phyloP scores from a whole-genome alignment of 2,113 vertebrate species.

The Nerophis ophidion region DNA sequence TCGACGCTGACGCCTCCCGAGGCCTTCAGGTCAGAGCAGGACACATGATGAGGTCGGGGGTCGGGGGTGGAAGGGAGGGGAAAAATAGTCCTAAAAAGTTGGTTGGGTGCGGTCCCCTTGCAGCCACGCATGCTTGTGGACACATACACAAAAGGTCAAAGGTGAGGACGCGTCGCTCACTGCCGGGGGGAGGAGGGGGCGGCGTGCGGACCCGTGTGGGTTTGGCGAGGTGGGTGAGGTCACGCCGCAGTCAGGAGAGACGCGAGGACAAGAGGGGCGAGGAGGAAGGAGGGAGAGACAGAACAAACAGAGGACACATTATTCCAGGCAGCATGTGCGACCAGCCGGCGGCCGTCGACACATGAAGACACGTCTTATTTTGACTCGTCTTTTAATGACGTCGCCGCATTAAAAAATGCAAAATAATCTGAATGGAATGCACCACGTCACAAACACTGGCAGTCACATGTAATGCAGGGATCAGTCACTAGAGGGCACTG shows the following conservation, averaged over 20 bases:
- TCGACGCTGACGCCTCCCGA: conserved; percentile 53
- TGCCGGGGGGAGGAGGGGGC: conserved; percentile 51
- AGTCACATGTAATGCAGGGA: conserved; percentile 31
- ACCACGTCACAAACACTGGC: conserved; percentile 8
- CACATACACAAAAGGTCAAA: conserved; percentile 20
- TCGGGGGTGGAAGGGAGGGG: conserved; percentile 45
- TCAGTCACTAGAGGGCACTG: conserved; percentile 48
- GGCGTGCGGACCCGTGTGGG: conserved; percentile 28
- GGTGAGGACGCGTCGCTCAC: conserved; percentile 44
- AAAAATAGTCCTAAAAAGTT: conserved; percentile 33
- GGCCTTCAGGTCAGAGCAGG: conserved; percentile 56
- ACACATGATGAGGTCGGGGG: conserved; percentile 35
- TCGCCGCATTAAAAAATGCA: conserved; percentile 38
- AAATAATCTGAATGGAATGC: conserved; percentile 28
- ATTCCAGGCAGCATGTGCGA: conserved; percentile 64
- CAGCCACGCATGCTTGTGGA: conserved; percentile 43
- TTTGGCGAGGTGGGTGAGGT: conserved; percentile 35
- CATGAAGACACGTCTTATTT: conserved; percentile 47
- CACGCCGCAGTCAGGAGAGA: conserved; percentile 34
- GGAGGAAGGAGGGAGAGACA: conserved; percentile 20
- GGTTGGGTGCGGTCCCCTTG: conserved; percentile 31
- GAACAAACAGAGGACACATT: conserved; percentile 69
- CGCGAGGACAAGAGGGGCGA: conserved; percentile 41
- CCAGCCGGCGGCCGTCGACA: conserved; percentile 38
- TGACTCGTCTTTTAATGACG: conserved; percentile 53